Evolutionary conservation across 2,888 invertebrate genomes (phyloP).

Genomic region (Sinodicranocentrus sp.): DNA sequence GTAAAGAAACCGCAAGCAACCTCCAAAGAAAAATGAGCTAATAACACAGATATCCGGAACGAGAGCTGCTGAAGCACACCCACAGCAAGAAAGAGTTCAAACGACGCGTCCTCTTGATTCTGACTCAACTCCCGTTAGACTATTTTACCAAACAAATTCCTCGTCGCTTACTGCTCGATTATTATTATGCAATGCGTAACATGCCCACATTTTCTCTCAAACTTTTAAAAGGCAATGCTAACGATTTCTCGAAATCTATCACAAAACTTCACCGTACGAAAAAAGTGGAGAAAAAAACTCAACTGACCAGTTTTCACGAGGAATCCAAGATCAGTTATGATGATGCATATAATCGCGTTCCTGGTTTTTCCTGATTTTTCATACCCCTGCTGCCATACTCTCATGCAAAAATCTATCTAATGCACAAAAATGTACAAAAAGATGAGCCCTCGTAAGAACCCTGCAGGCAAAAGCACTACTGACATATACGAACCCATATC

Average conservation of each 20-base stretch:
- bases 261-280: not conserved
- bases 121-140: slow-evolving; percentile 44
- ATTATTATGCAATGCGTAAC: slow-evolving; percentile 48
- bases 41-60: too few species aligned
- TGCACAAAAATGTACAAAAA: not conserved
- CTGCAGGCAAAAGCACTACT: too few species aligned
- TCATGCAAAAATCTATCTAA: too few species aligned
- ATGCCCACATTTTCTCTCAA: not conserved
- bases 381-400: not conserved
- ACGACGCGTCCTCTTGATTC: too few species aligned
- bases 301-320: slow-evolving; percentile 64
- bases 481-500: too few species aligned
- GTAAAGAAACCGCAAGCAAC: too few species aligned
- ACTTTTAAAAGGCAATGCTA: not conserved
- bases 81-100: too few species aligned
- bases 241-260: not conserved
- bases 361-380: slow-evolving; percentile 63
- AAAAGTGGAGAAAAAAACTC: slow-evolving; percentile 34
- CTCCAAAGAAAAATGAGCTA: too few species aligned
- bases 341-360: slow-evolving; percentile 63
- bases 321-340: slow-evolving; percentile 66
- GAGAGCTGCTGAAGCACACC: too few species aligned
- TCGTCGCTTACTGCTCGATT: not conserved
- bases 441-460: not conserved
- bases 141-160: slow-evolving; percentile 44